A percentile compares a stretch with the other conserved stretches of the same genome.
phyloP scores from a whole-genome alignment of 1,140 invertebrate species.

The Aleiodes sp. region DNA sequence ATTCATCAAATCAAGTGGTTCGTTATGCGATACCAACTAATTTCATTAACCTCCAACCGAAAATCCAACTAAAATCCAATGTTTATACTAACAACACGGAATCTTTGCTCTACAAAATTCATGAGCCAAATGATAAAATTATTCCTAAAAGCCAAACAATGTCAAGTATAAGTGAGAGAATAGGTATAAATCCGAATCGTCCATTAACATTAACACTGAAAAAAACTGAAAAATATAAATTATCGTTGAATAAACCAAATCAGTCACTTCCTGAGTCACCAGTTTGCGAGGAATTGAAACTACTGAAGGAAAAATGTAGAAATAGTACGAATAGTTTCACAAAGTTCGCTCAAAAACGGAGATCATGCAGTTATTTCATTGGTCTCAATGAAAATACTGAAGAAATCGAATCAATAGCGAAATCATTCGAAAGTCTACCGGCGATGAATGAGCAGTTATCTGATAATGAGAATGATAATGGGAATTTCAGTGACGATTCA shows the following conservation, averaged over 20 bases:
- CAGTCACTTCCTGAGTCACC: conserved; percentile 65
- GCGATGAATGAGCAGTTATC: conserved; percentile 56
- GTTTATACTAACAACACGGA: conserved; percentile 55
- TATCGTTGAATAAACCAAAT: conserved; percentile 59
- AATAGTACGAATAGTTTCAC: conserved; percentile 53
- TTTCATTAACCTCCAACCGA: conserved; percentile 55
- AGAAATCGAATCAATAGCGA: conserved; percentile 54
- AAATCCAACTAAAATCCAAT: conserved; percentile 50
- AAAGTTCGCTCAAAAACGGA: conserved; percentile 57
- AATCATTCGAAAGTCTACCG: conserved; percentile 59
- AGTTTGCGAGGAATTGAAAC: conserved; percentile 62
- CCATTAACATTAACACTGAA: conserved; percentile 58
- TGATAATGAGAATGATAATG: conserved; percentile 48
- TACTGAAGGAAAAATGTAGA: conserved; percentile 54
- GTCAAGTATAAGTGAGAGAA: conserved; percentile 51
- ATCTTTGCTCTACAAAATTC: conserved; percentile 49
- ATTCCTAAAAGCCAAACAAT: conserved; percentile 57
- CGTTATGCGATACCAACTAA: conserved; percentile 61
- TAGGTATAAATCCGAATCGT: conserved; percentile 43
- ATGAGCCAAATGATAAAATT: conserved; percentile 47
- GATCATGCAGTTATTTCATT: conserved; percentile 63
- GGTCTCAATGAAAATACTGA: conserved; percentile 49
- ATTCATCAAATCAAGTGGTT: conserved; percentile 45
- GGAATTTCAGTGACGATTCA: conserved; percentile 80
- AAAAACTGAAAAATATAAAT: conserved; percentile 64